Base-by-base conservation (phyloP, 2,113 vertebrate species). In the Phaetusa simplex region DNA sequence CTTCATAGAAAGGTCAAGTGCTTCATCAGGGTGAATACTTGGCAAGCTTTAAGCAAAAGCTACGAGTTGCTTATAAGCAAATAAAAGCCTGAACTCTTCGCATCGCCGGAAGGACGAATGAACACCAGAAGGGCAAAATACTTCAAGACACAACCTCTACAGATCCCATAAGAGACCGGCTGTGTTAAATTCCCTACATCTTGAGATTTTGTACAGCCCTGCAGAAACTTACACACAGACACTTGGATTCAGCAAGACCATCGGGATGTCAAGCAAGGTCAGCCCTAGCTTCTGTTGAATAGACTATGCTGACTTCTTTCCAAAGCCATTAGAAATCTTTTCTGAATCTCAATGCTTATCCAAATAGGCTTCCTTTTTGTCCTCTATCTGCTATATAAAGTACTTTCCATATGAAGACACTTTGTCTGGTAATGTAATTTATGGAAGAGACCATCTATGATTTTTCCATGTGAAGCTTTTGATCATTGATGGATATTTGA, bases 381-480 rank as follows among this genome's bases (percentile, higher is more conserved):
- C 66, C 53, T 87, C 52, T 69, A 4, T 82, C 53, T 85, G 29
- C 73, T 90, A 7, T 56, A 80, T 56, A 49, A 91, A 93, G 84
- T 86, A 50, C 47, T 93, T 96, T 94, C 89, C 80, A 50, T 91
- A 66, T 19, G 59, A 94, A 96, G 38, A 47, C 19, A 34, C 26
- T 91, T 94, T 65, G 42, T 93, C 90, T 95, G 90, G 87, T 81
- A 87, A 45, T 3, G 2, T 29, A 70, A 90, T 96, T 95, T 94
- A 77, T 96, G 73, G 82, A 80, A 85, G 32, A 90, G 47, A 61
- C 15, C 3, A 2, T 85, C 47, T 91, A 43, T 85, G 90, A 72
- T 80, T 95, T 97, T 97, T 96, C 91, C 93, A 94, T 78, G 76
- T 91, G 49, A 96, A 91, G 36, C 61, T 90, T 89, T 85, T 89